A percentile compares a stretch with the other conserved stretches of the same genome.
Evolutionary conservation across 1,140 invertebrate genomes (phyloP).

Genomic region (Scylla paramamosain): DNA sequence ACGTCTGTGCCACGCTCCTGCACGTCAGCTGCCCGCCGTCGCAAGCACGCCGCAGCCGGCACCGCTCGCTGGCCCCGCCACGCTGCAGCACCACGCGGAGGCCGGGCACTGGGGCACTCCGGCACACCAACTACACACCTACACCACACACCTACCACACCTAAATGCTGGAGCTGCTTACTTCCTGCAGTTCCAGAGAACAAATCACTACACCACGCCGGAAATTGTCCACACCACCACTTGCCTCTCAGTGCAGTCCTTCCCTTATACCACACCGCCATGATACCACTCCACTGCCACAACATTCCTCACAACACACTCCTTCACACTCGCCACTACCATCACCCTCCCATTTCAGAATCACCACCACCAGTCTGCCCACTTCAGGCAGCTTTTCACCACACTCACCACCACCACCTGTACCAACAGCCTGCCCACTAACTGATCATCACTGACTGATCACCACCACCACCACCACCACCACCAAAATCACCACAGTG

Average conservation of each 20-base stretch:
- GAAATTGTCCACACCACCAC: no score
- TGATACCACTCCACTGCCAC: background rate
- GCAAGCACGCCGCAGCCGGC: background rate
- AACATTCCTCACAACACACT: background rate
- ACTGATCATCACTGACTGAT: no score
- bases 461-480: background rate
- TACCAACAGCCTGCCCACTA: no score
- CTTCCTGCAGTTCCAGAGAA: background rate
- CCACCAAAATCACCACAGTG: no score
- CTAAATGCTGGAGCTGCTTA: background rate
- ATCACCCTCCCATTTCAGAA: background rate
- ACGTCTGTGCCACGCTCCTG: background rate
- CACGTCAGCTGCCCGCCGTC: background rate
- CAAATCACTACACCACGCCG: background rate
- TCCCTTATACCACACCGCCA: background rate
- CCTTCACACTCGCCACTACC: background rate
- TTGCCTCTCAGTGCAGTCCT: no score
- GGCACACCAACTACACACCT: background rate
- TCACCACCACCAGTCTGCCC: background rate
- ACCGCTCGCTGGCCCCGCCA: background rate
- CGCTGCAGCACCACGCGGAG: background rate
- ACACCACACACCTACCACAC: background rate
- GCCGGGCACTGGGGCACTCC: background rate
- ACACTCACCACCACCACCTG: background rate
- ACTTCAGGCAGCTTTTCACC: background rate